phyloP scores from a whole-genome alignment of 2,113 vertebrate species.

The Globicephala melas region DNA sequence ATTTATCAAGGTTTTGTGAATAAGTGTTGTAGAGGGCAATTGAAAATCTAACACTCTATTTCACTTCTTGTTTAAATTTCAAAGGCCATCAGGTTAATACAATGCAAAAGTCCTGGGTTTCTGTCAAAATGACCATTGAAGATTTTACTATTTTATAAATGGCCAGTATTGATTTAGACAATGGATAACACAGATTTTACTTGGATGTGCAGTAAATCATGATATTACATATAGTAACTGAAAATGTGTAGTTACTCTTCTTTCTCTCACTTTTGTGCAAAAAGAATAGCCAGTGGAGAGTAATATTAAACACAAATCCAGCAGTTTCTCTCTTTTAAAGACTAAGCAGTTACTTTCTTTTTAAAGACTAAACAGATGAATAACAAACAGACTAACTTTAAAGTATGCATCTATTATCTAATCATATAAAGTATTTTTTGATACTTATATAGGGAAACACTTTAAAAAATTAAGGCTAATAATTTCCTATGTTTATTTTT shows the following conservation, averaged over 20 bases:
- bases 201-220: slow-evolving; percentile 37
- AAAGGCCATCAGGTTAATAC: background rate
- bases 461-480: slow-evolving; percentile 65
- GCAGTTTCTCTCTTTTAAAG: background rate
- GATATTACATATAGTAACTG: background rate
- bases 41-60: slow-evolving; percentile 40
- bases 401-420: slow-evolving; percentile 58
- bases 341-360: too few species aligned
- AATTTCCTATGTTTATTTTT: slow-evolving; percentile 59
- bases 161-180: slow-evolving; percentile 29
- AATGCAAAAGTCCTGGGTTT: slow-evolving; percentile 2
- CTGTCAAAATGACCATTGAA: slow-evolving; percentile 37
- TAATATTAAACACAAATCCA: slow-evolving; percentile 6
- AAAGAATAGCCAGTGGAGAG: background rate
- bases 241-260: background rate
- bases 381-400: slow-evolving; percentile 20
- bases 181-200: slow-evolving; percentile 17
- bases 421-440: slow-evolving; percentile 2
- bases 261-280: background rate
- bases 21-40: slow-evolving; percentile 10
- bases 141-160: slow-evolving; percentile 60
- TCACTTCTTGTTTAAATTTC: slow-evolving; percentile 25
- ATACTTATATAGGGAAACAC: slow-evolving; percentile 26
- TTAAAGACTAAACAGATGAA: background rate
- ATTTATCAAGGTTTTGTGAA: slow-evolving; percentile 47